Evolutionary conservation across 2,888 invertebrate genomes (phyloP), one percentile per base, ranked within the genome.

Genomic region (Lasioglossum lativentre): DNA sequence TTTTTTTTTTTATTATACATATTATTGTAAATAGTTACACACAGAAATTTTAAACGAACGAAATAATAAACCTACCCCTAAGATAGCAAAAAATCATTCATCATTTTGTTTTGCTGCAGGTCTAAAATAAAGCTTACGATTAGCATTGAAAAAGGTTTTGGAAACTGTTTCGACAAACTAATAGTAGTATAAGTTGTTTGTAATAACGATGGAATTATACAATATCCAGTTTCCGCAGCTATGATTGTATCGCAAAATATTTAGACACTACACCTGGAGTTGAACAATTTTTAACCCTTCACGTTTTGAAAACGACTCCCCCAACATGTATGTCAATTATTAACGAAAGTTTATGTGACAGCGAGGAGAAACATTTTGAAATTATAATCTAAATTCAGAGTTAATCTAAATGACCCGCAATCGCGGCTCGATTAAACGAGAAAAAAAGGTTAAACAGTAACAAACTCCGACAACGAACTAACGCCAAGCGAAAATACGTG

Each of bases 371-470:
- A 6, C 16, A 63, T 63, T 30, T 63, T 8, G 12, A 56, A n/a
- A 8, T 56, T 19, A 8, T 52, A 10, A n/a, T n/a, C n/a, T 10
- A n/a, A n/a, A 52, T 52, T 10, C 23, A n/a, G 10, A n/a, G 56
- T 56, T 56, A 56, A 56, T 56, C 63, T 6, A 66, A 79, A 42
- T 78, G 16, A 16, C 23, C 19, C 19, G 45, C 73, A 56, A 77
- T 82, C 30, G 63, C 14, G 27, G 63, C 27, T 16, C 27, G 34
- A 70, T 27, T 4, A 38, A 66, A 74, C 34, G 38, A 5, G 27
- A 23, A 40, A 63, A 70, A 83, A 84, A 47, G 77, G 75, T 40
- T 47, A 83, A 78, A 78, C 78, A 68, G 74, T 47, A 77, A 80
- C 63, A 75, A 85, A 85, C 76, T 74, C 27, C 19, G 45, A 66